Base-by-base conservation (phyloP, 2,888 invertebrate genomes). In the Furcula furcula region DNA sequence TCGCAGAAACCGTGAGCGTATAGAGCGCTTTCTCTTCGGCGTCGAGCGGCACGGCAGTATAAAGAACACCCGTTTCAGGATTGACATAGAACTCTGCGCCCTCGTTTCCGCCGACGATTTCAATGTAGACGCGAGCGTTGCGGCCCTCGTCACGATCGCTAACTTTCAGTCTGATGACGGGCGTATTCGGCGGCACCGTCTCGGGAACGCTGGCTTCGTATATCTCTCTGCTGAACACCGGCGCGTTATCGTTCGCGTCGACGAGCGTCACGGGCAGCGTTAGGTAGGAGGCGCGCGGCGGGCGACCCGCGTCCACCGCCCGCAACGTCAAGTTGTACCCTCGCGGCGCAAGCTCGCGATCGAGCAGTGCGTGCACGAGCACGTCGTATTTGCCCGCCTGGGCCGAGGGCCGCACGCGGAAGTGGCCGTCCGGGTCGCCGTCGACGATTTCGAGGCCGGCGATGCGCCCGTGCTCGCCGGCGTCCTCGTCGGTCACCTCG, bases 61-160 rank as follows among this genome's bases (percentile, higher is more conserved):
- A 96, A 1, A 98, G 79, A 90, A 98, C 95, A 1, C 98, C 98
- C 0, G 97, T 95, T 52, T 94, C 94, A 0, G 95, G 92, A 75
- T 98, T 96, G 6, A 98, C 93, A 48, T 91, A 89, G 75, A 98
- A 98, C 68, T 96, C 95, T 0, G 94, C 94, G 4, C 95, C 95
- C 70, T 96, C 95, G 76, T 98, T 97, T 3, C 98, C 98, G 2
- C 96, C 97, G 2, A 96, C 96, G 33, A 98, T 96, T 80, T 95
- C 94, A 43, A 98, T 92, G 60, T 93, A 93, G 0, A 98, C 95
- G 63, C 94, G 91, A 4, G 96, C 95, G 72, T 96, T 96, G 68
- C 91, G 92, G 0, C 96, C 96, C 51, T 93, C 92, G 71, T 97
- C 97, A 0, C 93, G 93, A 76, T 98, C 97, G 10, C 92, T 93